phyloP scores from a whole-genome alignment of 2,113 vertebrate species.

The Terrapene triunguis region DNA sequence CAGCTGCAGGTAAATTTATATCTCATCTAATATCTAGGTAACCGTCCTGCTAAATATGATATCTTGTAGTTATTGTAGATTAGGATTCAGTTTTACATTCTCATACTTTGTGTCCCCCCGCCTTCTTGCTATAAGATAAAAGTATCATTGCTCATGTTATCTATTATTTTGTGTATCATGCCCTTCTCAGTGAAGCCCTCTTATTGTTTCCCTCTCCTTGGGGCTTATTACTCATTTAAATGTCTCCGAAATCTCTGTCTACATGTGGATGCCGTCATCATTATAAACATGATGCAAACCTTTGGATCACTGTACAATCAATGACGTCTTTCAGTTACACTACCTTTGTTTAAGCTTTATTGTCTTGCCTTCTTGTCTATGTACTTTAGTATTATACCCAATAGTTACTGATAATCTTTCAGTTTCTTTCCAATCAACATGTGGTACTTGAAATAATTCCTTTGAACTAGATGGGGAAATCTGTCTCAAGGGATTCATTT shows the following conservation, averaged over 20 bases:
- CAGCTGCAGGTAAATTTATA: too few relatives aligned
- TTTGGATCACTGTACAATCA: fast-evolving
- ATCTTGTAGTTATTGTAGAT: not conserved
- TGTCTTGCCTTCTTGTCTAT: not conserved
- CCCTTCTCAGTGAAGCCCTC: not conserved
- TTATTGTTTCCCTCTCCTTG: not conserved
- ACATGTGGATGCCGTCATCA: not conserved
- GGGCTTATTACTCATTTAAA: not conserved
- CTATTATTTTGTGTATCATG: not conserved
- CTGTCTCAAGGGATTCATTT: not conserved
- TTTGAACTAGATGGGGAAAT: not conserved
- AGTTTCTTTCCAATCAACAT: not conserved
- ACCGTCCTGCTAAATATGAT: too few relatives aligned
- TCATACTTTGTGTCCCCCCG: not conserved
- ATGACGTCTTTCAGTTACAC: not conserved
- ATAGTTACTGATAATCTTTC: not conserved
- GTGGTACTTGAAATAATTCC: not conserved
- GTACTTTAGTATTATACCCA: not conserved
- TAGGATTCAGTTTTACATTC: not conserved
- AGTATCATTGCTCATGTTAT: not conserved
- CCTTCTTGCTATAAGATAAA: not conserved
- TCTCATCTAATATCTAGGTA: too few relatives aligned
- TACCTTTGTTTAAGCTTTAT: not conserved
- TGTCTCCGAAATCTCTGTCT: not conserved
- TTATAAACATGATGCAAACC: not conserved